Percentiles rank a stretch among this genome's conserved stretches.
Conservation (phyloP, 2,113 vertebrate species). For the Anolis carolinensis region DNA sequence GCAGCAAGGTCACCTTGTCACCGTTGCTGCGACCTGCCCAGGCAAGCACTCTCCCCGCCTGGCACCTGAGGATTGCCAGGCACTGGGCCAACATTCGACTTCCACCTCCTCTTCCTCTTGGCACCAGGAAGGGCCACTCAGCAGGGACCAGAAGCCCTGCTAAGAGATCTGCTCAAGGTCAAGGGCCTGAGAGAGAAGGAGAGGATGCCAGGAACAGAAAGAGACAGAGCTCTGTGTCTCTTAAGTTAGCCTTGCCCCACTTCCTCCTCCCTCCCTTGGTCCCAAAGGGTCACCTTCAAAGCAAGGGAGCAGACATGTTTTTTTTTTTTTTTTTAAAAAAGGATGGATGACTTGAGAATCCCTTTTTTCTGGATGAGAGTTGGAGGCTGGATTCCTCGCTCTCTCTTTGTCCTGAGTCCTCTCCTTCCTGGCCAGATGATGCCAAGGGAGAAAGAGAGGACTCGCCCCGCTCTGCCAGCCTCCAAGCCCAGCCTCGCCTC, state of each 20-base stretch:
- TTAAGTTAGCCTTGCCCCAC: no score
- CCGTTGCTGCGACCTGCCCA: background rate
- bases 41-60: background rate
- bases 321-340: background rate
- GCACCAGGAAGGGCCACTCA: background rate
- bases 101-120: background rate
- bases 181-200: background rate
- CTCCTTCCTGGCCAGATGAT: no score
- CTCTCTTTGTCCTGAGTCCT: no score
- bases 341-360: background rate
- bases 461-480: background rate
- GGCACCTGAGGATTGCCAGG: background rate
- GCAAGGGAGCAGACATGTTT: background rate
- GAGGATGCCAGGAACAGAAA: background rate
- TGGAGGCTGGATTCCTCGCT: no score
- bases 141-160: background rate
- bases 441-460: background rate
- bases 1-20: conserved; percentile 70
- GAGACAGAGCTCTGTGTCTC: no score
- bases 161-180: conserved; percentile 25
- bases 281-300: conserved; percentile 2
- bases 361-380: no score
- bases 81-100: background rate
- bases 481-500: background rate
- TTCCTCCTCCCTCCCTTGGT: background rate